Evolutionary conservation across 2,113 vertebrate species (phyloP), one percentile per base, ranked within the genome.

Genomic region (Protomyctophum bolini): DNA sequence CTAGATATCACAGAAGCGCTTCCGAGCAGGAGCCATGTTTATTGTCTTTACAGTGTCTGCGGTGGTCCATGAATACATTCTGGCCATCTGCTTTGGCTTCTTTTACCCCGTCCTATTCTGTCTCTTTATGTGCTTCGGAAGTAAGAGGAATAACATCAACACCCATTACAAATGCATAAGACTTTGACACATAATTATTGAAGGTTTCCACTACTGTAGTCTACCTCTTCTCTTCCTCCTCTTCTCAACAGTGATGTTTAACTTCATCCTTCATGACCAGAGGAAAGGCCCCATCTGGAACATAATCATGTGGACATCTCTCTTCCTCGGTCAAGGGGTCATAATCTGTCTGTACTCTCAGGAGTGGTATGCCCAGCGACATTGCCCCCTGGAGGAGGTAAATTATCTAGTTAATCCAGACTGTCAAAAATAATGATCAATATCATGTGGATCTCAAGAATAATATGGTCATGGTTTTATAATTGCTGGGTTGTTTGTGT

Each of bases 221-320:
- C 1, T 21, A 21, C 21, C 10, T 7, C 6, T 63, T 54, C 5
- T 80, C 15, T 51, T 81, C 58, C 9, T 60, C 58, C 9, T 60
- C 52, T 29, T 52, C 8, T 73, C 11, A 57, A 41, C 68, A 99
- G 98, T 98, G 93, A 81, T 95, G 87, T 98, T 99, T 82, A 98
- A 99, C 90, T 99, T 99, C 85, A 93, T 97, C 75, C 92, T 97
- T 14, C 95, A 98, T 1, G 97, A 99, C 76, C 93, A 89, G 70
- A 93, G 96, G 76, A 97, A 97, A 88, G 95, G 94, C 49, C 95
- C 97, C 0, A 93, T 99, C 87, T 99, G 97, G 97, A 99, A 99
- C 0, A 92, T 99, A 70, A 90, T 99, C 87, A 95, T 99, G 94
- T 99, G 97, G 98, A 95, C 94, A 0, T 93, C 95, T 2, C 93